A percentile compares a stretch with the other conserved stretches of the same genome.
Evolutionary conservation across 2,888 invertebrate genomes (phyloP).

Genomic region (Sinelater perroti): DNA sequence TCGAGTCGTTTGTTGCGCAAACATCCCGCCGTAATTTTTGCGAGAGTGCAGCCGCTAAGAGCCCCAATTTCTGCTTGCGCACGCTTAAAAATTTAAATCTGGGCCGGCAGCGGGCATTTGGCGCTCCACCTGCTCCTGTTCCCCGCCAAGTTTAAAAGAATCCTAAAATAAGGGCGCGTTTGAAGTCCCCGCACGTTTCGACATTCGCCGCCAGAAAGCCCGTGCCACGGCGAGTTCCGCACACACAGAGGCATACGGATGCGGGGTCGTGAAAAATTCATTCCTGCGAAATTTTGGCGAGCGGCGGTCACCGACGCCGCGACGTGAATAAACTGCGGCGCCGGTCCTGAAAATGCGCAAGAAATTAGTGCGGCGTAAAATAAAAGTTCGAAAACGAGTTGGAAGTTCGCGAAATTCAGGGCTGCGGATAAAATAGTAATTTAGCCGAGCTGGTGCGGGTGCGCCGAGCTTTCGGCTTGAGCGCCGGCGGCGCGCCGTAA

Average conservation of each 20-base stretch:
- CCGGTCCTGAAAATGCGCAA: conserved; percentile 43
- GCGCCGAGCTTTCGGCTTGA: conserved; percentile 14
- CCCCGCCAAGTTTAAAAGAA: conserved; percentile 34
- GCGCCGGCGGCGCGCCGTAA: no score
- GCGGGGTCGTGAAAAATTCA: conserved; percentile 23
- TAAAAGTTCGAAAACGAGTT: conserved; percentile 43
- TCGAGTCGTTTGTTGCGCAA: not conserved
- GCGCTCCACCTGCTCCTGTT: conserved; percentile 24
- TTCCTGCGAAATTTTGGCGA: no score
- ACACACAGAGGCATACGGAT: conserved; percentile 16
- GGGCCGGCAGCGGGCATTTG: conserved; percentile 25
- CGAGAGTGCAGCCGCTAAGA: conserved; percentile 19
- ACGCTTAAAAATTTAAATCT: conserved; percentile 27
- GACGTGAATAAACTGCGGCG: no score
- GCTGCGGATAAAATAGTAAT: conserved; percentile 43
- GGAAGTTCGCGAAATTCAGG: conserved; percentile 38
- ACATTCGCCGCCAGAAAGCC: conserved; percentile 33
- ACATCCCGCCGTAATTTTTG: conserved; percentile 5
- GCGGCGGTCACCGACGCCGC: no score
- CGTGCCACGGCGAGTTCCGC: conserved; percentile 27
- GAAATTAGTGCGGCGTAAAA: conserved; percentile 43
- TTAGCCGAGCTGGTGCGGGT: conserved; percentile 31
- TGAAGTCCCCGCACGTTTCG: conserved; percentile 35
- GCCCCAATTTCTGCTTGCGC: conserved; percentile 27
- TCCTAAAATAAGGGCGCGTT: conserved; percentile 31